These are phyloP conservation scores for Sarcophaga bullata DNA, from an alignment of 1,140 invertebrate genomes.

Conservation along the genomic window DNA sequence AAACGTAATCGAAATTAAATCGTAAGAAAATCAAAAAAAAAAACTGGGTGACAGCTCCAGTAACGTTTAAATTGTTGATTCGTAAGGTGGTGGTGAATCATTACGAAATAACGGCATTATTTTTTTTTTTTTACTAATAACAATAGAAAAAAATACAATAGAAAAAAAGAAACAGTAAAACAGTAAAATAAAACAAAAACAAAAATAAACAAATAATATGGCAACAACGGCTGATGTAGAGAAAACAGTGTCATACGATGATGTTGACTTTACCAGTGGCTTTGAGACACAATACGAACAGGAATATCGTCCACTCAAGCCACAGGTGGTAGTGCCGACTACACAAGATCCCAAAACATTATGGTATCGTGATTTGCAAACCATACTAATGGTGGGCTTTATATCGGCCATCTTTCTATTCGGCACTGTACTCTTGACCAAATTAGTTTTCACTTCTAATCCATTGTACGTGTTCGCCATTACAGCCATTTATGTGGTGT, in stretches of 20 bases:
- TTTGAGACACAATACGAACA: conserved; percentile 59
- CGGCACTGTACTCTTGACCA: conserved; percentile 52
- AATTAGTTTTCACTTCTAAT: conserved; percentile 53
- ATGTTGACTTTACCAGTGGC: conserved; percentile 60
- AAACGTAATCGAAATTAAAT: neutral
- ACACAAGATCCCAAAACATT: conserved; percentile 53
- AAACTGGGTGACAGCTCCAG: neutral
- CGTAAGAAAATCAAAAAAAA: neutral
- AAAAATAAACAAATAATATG: conserved; percentile 10
- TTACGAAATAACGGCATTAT: too few relatives aligned
- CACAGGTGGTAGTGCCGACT: conserved; percentile 50
- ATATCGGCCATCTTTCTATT: conserved; percentile 50
- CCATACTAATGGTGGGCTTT: conserved; percentile 53
- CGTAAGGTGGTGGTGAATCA: neutral
- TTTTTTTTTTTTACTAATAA: too few relatives aligned
- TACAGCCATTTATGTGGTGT: conserved; percentile 49
- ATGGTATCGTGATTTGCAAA: conserved; percentile 55
- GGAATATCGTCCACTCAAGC: conserved; percentile 56
- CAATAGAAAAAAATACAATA: neutral
- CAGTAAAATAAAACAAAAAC: neutral
- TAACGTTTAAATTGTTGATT: neutral
- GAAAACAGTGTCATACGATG: conserved; percentile 45
- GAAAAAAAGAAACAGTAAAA: neutral
- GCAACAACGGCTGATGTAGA: conserved; percentile 19
- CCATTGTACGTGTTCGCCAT: conserved; percentile 52